phyloP scores from a whole-genome alignment of 1,140 invertebrate species.

The Battus philenor region DNA sequence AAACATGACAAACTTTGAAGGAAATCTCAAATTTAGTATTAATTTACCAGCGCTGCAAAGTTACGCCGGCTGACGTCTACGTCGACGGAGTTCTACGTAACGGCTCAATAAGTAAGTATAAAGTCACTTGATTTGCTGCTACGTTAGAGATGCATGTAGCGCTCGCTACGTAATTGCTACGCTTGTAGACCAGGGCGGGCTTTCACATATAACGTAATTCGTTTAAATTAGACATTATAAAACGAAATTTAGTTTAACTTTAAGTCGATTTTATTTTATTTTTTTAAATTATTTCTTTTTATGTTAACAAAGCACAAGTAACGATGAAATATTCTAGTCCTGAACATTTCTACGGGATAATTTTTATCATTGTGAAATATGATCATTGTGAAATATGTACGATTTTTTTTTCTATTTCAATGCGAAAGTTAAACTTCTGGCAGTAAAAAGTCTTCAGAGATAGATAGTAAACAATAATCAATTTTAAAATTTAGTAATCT shows the following conservation, averaged over 20 bases:
- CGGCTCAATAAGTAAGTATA: constrained; percentile 16
- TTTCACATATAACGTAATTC: background rate
- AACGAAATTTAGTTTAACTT: background rate
- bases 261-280: background rate
- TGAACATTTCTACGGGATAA: no score
- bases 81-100: constrained; percentile 11
- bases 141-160: constrained; percentile 14
- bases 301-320: no score
- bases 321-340: no score
- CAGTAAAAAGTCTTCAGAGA: no score
- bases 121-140: constrained; percentile 17
- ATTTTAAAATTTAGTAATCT: no score
- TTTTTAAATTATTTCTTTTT: no score
- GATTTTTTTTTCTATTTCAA: no score
- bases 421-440: no score
- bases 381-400: no score
- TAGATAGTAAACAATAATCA: no score
- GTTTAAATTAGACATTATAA: background rate
- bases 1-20: constrained; percentile 14
- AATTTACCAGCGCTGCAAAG: constrained; percentile 11
- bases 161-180: constrained; percentile 14
- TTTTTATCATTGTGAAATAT: no score
- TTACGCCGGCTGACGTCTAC: constrained; percentile 11
- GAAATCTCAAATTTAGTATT: constrained; percentile 17
- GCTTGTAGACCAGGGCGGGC: constrained; percentile 2